Base-by-base conservation (phyloP, 64 coral and sea anemone genomes). In the Montipora foliosa region DNA sequence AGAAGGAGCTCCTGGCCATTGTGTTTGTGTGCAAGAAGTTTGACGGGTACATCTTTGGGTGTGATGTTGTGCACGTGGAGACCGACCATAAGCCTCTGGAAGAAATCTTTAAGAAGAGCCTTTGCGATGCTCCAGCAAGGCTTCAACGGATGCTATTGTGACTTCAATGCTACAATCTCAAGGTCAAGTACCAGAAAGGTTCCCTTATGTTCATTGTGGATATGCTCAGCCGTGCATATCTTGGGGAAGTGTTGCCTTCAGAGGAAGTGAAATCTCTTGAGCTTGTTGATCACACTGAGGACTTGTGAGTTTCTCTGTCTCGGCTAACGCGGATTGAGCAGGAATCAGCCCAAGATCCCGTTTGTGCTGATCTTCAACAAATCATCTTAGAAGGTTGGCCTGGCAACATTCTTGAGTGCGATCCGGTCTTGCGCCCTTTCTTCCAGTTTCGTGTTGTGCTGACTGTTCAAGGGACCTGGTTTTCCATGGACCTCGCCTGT, bases 1-100 rank as follows among this genome's bases (percentile, higher is more conserved):
- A 81, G 20, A 81, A 81, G 55, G 79, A 81, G 79, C 79, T 81
- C 47, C 79, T 81, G 19, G 79, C 79, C 47, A 81, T 81, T n/a
- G 79, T 81, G 14, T 81, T 81, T 51, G 79, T 44, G 9, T 81
- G 79, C 14, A 13, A 81, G 16, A 53, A 21, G 79, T 81, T 79
- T 29, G 77, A 79, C 77, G 17, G 3, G 44, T 79, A 81, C 45
- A 60, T 81, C 20, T 52, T 53, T 81, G 79, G 79, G 79, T 46
- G 44, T 19, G 48, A 52, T 60, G 55, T 53, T 13, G 79, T 81
- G 37, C 14, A 81, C 20, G 47, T 81, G 48, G 47, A 81, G 21
- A 81, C 79, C 9, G 46, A 81, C 20, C 79, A 81, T 45, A 51
- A 81, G 79, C 44, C 79, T 60, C 79, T 81, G 79, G 79, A 60